Percentiles rank a stretch among this genome's conserved stretches.
These are phyloP conservation scores for Anabas testudineus DNA, from an alignment of 2,797 vertebrate genomes.

Conservation along the genomic window DNA sequence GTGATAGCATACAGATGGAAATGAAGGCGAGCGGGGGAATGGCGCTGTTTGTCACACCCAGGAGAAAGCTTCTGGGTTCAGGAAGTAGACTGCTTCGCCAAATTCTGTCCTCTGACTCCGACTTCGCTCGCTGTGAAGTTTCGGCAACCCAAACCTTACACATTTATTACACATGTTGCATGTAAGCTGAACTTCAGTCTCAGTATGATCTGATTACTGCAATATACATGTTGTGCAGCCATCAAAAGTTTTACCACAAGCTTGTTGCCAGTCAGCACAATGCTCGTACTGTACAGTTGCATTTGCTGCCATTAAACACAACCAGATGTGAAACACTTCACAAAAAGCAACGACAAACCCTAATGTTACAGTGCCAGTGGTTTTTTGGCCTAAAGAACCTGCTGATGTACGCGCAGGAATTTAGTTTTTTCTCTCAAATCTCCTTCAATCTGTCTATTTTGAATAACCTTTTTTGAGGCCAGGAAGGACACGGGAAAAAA, in stretches of 20 bases:
- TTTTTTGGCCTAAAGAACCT: constrained; percentile 18
- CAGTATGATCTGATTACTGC: constrained; percentile 46
- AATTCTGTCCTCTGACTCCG: constrained; percentile 54
- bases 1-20: constrained; percentile 88
- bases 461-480: constrained; percentile 30
- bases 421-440: constrained; percentile 21
- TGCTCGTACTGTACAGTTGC: not conserved
- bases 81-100: constrained; percentile 55
- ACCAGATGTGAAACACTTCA: constrained; percentile 21
- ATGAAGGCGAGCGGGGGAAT: constrained; percentile 75
- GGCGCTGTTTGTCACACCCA: constrained; percentile 78
- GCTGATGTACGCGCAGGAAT: constrained; percentile 25
- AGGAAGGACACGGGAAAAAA: constrained; percentile 1
- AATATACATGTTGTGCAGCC: constrained; percentile 14
- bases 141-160: constrained; percentile 46
- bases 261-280: constrained; percentile 10
- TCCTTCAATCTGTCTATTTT: not conserved
- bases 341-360: not conserved
- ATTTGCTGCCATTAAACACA: constrained; percentile 22
- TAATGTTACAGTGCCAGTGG: not conserved
- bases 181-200: constrained; percentile 17
- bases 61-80: constrained; percentile 72
- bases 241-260: constrained; percentile 23
- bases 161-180: constrained; percentile 30
- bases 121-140: constrained; percentile 55